Evolutionary conservation across 2,888 invertebrate species (phyloP).

Genomic region (Slavum lentiscoides): DNA sequence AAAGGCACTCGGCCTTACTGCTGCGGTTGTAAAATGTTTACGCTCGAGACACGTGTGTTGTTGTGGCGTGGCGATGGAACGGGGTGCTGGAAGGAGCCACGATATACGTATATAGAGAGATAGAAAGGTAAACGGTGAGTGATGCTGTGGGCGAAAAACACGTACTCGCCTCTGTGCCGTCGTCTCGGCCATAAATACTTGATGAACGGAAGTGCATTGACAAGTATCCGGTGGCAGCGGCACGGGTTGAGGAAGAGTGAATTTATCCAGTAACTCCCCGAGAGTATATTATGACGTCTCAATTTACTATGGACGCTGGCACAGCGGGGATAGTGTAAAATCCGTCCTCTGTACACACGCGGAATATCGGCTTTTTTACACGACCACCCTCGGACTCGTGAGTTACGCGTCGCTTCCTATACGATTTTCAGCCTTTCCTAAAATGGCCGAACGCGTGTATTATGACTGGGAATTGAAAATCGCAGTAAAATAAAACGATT

Average conservation of each 20-base stretch:
- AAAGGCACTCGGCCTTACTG: no score
- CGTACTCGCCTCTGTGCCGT: no score
- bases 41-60: neutral
- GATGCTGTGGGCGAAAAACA: no score
- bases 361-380: conserved; percentile 14
- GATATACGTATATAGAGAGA: neutral
- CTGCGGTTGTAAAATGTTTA: conserved; percentile 8
- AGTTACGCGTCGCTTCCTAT: no score
- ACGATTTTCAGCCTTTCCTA: no score
- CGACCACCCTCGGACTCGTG: neutral
- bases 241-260: neutral
- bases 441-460: no score
- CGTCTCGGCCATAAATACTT: conserved; percentile 30
- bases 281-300: conserved; percentile 21
- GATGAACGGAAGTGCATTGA: conserved; percentile 36
- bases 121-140: no score
- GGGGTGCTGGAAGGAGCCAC: neutral
- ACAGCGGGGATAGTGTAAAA: neutral
- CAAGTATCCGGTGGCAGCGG: conserved; percentile 29
- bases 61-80: neutral
- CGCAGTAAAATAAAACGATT: no score
- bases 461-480: no score
- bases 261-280: conserved; percentile 29
- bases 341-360: neutral
- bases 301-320: conserved; percentile 7